Percentiles rank a stretch among this genome's conserved stretches.
These are phyloP conservation scores for Omphaloscelis lunosa DNA, from an alignment of 2,888 invertebrate species.

Conservation along the genomic window DNA sequence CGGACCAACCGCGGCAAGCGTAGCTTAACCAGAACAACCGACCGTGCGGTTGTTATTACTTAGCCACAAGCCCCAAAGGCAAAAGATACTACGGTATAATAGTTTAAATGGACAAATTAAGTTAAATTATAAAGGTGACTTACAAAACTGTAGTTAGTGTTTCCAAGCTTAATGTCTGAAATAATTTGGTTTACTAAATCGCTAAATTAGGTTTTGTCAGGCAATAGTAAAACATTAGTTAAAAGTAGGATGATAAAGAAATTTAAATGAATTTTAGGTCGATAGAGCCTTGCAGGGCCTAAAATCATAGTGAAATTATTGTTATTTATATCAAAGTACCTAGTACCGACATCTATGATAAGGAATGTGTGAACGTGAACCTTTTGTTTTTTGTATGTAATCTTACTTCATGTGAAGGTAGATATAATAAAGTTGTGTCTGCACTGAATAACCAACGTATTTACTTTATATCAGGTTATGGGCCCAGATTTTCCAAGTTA, in stretches of 20 bases:
- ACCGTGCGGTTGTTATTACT: too few relatives aligned
- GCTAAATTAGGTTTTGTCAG: conserved; percentile 39
- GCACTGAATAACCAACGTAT: too few relatives aligned
- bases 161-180: conserved; percentile 13
- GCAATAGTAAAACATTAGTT: conserved; percentile 4
- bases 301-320: not conserved
- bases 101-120: conserved; percentile 22
- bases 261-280: not conserved
- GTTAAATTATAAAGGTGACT: conserved; percentile 33
- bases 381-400: too few relatives aligned
- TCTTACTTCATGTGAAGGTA: too few relatives aligned
- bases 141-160: conserved; percentile 24
- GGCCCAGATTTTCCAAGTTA: too few relatives aligned
- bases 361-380: too few relatives aligned
- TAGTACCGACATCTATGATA: too few relatives aligned
- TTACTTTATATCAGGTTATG: too few relatives aligned
- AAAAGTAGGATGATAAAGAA: not conserved
- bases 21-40: too few relatives aligned
- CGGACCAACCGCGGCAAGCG: too few relatives aligned
- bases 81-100: not conserved
- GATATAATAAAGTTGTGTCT: too few relatives aligned
- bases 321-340: not conserved
- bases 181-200: conserved; percentile 23
- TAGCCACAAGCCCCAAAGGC: not conserved
- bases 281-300: not conserved